A percentile compares a stretch with the other conserved stretches of the same genome.
Evolutionary conservation across 2,888 invertebrate genomes (phyloP).

Genomic region (Pammene aurita): DNA sequence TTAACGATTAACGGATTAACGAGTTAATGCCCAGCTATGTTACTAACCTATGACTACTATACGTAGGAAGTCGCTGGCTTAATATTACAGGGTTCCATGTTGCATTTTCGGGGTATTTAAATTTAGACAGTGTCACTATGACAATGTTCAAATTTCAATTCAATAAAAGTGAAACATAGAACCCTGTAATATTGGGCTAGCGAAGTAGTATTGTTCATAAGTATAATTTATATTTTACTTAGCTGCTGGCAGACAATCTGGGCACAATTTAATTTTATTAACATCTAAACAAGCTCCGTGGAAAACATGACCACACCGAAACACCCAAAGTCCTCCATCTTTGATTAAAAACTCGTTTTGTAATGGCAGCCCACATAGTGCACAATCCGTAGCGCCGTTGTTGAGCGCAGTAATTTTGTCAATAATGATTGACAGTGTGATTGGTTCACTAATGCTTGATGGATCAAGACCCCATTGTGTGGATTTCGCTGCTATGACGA

Average conservation of each 20-base stretch:
- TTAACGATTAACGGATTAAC: no score
- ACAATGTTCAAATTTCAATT: no score
- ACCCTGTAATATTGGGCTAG: no score
- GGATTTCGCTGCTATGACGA: slow-evolving; percentile 70
- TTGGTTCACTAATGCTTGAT: slow-evolving; percentile 48
- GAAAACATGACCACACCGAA: slow-evolving; percentile 85
- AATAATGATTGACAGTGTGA: slow-evolving; percentile 57
- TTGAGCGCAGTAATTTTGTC: slow-evolving; percentile 56
- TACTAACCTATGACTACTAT: no score
- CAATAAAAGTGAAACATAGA: no score
- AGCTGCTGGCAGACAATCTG: slow-evolving; percentile 59
- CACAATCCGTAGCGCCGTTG: slow-evolving; percentile 68
- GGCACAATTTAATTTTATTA: slow-evolving; percentile 79
- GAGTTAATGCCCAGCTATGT: no score
- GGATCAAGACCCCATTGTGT: slow-evolving; percentile 80
- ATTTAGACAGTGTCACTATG: no score
- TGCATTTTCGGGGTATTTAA: no score
- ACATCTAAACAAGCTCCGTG: slow-evolving; percentile 85
- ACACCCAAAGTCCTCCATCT: slow-evolving; percentile 85
- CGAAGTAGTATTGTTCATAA: background rate
- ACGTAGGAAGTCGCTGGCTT: no score
- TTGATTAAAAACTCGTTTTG: slow-evolving; percentile 83
- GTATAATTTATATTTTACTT: background rate
- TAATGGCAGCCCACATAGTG: slow-evolving; percentile 83
- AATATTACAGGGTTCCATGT: no score